phyloP scores from a whole-genome alignment of 2,888 invertebrate species.

The Ischnura elegans region DNA sequence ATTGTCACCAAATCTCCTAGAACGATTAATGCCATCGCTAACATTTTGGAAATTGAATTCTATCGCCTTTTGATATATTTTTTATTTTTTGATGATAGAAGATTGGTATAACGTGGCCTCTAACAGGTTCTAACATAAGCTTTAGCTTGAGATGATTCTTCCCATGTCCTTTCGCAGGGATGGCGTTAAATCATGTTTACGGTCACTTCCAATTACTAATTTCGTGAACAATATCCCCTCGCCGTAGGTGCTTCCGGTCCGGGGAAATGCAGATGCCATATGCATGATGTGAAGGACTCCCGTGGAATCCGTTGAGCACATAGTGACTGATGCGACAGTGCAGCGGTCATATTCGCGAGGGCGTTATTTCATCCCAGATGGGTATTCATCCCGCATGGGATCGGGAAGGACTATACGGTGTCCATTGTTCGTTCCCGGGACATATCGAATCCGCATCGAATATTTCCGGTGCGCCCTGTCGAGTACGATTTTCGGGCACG shows the following conservation, averaged over 20 bases:
- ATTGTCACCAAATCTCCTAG: too few relatives aligned
- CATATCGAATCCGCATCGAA: neutral
- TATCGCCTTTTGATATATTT: too few relatives aligned
- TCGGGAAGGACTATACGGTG: neutral
- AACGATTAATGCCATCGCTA: too few relatives aligned
- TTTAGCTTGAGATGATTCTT: too few relatives aligned
- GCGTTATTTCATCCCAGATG: neutral
- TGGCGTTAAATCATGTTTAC: too few relatives aligned
- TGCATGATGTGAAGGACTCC: too few relatives aligned
- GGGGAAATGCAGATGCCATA: neutral
- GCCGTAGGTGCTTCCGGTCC: neutral
- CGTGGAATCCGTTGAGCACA: neutral
- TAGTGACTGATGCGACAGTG: neutral
- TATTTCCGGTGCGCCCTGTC: neutral
- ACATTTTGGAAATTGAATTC: too few relatives aligned
- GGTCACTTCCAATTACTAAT: neutral
- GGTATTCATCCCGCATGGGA: neutral
- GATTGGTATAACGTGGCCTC: too few relatives aligned
- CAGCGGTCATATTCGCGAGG: neutral
- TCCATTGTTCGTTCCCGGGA: neutral
- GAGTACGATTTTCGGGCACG: neutral
- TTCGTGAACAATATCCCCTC: neutral
- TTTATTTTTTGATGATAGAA: too few relatives aligned
- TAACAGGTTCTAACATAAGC: too few relatives aligned
- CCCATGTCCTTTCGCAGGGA: too few relatives aligned